phyloP scores from a whole-genome alignment of 2,797 vertebrate species.

The Clamator glandarius region DNA sequence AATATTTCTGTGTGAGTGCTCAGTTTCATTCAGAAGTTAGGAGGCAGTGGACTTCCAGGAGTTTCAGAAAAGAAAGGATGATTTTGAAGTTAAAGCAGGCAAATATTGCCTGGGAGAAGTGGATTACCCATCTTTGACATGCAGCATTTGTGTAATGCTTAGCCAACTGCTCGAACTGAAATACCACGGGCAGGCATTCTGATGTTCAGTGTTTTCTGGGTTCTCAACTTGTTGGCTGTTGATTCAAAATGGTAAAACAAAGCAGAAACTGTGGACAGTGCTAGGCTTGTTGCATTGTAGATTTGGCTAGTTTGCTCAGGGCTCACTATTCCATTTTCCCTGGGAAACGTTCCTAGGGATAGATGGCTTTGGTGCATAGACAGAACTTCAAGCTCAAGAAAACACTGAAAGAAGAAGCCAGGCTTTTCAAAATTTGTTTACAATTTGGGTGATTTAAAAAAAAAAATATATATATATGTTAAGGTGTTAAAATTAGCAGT shows the following conservation, averaged over 20 bases:
- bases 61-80: background rate
- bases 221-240: background rate
- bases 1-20: background rate
- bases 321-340: background rate
- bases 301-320: background rate
- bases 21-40: background rate
- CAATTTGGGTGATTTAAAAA: background rate
- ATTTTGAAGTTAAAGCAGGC: background rate
- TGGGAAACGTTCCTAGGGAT: background rate
- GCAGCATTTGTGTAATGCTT: fast-evolving
- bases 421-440: background rate
- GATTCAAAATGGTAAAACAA: background rate
- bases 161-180: background rate
- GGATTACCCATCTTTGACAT: background rate
- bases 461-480: background rate
- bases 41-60: background rate
- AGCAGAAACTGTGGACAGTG: background rate
- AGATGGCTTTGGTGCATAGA: background rate
- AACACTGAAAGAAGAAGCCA: background rate
- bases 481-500: background rate
- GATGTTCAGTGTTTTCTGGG: background rate
- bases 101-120: background rate
- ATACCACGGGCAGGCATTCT: background rate
- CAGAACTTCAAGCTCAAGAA: background rate
- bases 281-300: background rate